Evolutionary conservation across 2,888 invertebrate genomes (phyloP).

Genomic region (Macropis europaea): DNA sequence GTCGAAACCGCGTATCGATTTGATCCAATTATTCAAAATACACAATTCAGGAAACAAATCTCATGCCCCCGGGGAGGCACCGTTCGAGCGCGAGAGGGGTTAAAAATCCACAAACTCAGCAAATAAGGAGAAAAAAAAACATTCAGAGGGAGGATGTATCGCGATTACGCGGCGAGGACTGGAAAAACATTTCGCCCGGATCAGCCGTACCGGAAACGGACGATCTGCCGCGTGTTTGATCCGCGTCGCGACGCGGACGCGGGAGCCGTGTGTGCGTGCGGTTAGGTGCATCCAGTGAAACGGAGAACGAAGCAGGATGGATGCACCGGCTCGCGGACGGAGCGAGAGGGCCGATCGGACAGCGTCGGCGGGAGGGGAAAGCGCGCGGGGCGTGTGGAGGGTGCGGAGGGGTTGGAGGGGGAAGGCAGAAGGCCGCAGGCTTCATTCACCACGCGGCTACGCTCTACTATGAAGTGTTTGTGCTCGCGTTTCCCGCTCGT

Average conservation of each 20-base stretch:
- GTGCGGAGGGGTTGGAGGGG: slow-evolving; percentile 14
- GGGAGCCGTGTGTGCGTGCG: background rate
- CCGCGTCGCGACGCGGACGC: slow-evolving; percentile 2
- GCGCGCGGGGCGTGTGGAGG: slow-evolving; percentile 78
- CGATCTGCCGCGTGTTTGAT: slow-evolving; percentile 13
- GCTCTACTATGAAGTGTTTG: slow-evolving; percentile 59
- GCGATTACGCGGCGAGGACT: background rate
- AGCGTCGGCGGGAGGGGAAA: slow-evolving; percentile 79
- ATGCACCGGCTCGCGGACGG: background rate
- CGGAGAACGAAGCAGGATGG: slow-evolving; percentile 30
- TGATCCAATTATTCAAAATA: too few relatives aligned
- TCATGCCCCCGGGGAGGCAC: too few relatives aligned
- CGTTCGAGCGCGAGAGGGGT: too few relatives aligned
- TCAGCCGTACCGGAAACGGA: slow-evolving; percentile 13
- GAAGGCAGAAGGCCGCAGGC: slow-evolving; percentile 44
- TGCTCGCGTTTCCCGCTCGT: slow-evolving; percentile 52
- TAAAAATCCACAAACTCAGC: too few relatives aligned
- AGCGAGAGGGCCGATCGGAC: background rate
- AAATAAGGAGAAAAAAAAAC: background rate
- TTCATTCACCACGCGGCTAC: slow-evolving; percentile 61
- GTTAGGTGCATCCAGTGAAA: slow-evolving; percentile 2
- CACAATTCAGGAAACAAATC: too few relatives aligned
- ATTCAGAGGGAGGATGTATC: too few relatives aligned
- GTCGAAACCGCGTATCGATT: too few relatives aligned
- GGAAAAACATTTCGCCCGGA: slow-evolving; percentile 15